Percentiles rank a stretch among this genome's conserved stretches.
These are phyloP conservation scores for Carabus problematicus DNA, from an alignment of 2,888 invertebrate species.

Conservation along the genomic window DNA sequence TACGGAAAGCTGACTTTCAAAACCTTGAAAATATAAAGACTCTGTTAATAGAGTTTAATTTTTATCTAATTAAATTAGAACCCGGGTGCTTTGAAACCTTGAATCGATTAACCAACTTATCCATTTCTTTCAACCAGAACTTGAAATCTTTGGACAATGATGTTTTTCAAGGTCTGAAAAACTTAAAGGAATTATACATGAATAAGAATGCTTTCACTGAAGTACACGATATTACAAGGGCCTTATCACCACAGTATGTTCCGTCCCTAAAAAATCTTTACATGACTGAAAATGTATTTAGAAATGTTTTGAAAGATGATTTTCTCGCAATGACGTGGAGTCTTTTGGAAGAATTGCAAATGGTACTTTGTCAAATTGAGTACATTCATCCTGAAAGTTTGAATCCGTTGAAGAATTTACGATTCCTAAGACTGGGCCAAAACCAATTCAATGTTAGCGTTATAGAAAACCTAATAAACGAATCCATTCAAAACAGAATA, in stretches of 20 bases:
- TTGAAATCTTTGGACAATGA: conserved; percentile 59
- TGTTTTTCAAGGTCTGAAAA: conserved; percentile 63
- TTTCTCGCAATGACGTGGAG: conserved; percentile 62
- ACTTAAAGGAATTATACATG: conserved; percentile 62
- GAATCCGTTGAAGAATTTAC: conserved; percentile 59
- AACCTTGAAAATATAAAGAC: conserved; percentile 57
- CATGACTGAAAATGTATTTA: conserved; percentile 65
- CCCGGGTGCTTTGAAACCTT: conserved; percentile 63
- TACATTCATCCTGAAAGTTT: conserved; percentile 63
- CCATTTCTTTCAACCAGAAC: conserved; percentile 65
- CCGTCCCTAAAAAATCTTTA: conserved; percentile 61
- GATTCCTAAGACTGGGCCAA: conserved; percentile 62
- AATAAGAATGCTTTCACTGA: conserved; percentile 65
- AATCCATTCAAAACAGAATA: conserved; percentile 56
- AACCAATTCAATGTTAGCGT: conserved; percentile 62
- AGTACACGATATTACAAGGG: conserved; percentile 59
- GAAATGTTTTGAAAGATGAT: conserved; percentile 58
- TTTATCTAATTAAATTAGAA: conserved; percentile 61
- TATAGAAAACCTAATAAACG: conserved; percentile 59
- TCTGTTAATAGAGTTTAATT: conserved; percentile 65
- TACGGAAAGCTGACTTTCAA: conserved; percentile 60
- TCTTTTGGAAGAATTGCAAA: conserved; percentile 59
- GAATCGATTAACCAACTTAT: conserved; percentile 61
- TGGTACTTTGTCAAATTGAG: conserved; percentile 64
- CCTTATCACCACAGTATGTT: conserved; percentile 59